These are phyloP conservation scores for Drosophila paulistorum DNA, from an alignment of 1,140 invertebrate species.

Conservation along the genomic window DNA sequence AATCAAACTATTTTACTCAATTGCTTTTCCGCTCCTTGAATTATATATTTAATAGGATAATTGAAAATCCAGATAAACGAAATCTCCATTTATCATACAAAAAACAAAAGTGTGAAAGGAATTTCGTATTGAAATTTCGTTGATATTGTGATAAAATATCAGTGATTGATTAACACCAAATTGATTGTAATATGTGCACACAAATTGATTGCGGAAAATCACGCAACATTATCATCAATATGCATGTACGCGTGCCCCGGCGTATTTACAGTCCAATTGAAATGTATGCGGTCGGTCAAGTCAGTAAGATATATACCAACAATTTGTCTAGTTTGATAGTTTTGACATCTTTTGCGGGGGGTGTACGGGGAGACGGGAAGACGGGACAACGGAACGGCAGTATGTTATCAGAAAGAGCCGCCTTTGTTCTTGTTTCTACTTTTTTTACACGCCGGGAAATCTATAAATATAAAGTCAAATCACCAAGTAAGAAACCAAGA, in stretches of 20 bases:
- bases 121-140: too few species aligned
- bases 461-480: background rate
- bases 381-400: background rate
- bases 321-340: slow-evolving; percentile 2
- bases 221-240: background rate
- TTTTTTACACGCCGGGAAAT: background rate
- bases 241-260: slow-evolving; percentile 3
- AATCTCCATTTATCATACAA: too few species aligned
- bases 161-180: slow-evolving; percentile 1
- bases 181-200: slow-evolving; percentile 8
- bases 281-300: background rate
- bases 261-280: background rate
- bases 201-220: slow-evolving; percentile 12
- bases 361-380: too few species aligned
- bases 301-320: too few species aligned
- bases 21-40: too few species aligned
- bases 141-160: slow-evolving; percentile 3
- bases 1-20: too few species aligned
- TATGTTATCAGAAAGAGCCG: background rate
- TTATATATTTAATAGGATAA: too few species aligned
- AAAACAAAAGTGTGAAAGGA: too few species aligned
- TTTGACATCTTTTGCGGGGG: background rate
- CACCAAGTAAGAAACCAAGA: background rate
- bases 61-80: too few species aligned
- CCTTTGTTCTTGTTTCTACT: too few species aligned